A percentile compares a stretch with the other conserved stretches of the same genome.
Conservation (phyloP, 1,140 invertebrate species). For the Drosophila arizonae region DNA sequence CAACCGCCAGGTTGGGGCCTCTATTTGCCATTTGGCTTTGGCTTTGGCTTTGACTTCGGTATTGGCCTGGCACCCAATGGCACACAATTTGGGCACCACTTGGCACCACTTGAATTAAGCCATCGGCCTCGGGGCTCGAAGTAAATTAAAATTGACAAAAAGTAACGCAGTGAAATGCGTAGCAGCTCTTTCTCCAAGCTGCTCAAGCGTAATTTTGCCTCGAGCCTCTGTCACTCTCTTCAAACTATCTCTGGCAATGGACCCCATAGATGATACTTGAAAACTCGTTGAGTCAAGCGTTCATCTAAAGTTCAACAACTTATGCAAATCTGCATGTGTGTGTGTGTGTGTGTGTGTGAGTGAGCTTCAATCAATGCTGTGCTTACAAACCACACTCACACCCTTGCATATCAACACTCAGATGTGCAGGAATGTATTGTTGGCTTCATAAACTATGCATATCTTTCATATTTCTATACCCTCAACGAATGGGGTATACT, state of each 20-base stretch:
- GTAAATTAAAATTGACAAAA: constrained; percentile 76
- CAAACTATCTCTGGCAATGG: constrained; percentile 1
- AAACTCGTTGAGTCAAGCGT: constrained; percentile 47
- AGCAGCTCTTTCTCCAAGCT: constrained; percentile 35
- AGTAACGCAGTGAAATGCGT: constrained; percentile 31
- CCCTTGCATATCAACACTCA: constrained; percentile 31
- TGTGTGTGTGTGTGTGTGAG: constrained; percentile 37
- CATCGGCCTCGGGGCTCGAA: constrained; percentile 39
- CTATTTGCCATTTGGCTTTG: constrained; percentile 12
- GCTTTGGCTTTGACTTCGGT: not conserved
- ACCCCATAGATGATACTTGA: constrained; percentile 36
- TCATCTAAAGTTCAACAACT: constrained; percentile 80
- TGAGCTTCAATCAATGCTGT: constrained; percentile 64
- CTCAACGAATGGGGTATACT: not conserved
- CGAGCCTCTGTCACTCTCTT: constrained; percentile 2
- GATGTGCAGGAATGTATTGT: constrained; percentile 64
- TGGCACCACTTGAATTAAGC: constrained; percentile 58
- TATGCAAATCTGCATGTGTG: constrained; percentile 65
- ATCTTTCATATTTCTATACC: constrained; percentile 4
- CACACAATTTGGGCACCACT: constrained; percentile 16
- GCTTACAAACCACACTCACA: constrained; percentile 21
- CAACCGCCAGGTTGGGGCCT: not conserved
- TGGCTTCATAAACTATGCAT: constrained; percentile 21
- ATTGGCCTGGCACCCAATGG: constrained; percentile 39
- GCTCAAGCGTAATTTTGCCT: constrained; percentile 22